Conservation (phyloP, 2,797 vertebrate genomes). For the Chiroxiphia lanceolata region DNA sequence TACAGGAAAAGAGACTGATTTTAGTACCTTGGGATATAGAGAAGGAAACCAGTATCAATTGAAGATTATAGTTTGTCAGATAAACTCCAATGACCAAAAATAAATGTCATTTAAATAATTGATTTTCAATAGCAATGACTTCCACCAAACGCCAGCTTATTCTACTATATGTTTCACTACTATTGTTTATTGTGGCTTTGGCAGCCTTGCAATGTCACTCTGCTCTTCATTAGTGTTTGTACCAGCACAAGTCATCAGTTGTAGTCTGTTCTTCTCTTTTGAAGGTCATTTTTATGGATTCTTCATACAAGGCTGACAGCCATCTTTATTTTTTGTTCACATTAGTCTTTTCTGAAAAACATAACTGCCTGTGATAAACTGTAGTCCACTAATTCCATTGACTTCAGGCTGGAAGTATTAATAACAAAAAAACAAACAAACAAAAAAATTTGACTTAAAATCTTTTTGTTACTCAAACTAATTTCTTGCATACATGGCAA, state of each 20-base stretch:
- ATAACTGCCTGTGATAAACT: neutral
- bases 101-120: neutral
- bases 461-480: neutral
- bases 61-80: neutral
- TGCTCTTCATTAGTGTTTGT: neutral
- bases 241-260: neutral
- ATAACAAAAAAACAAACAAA: neutral
- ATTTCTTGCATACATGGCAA: neutral
- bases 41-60: neutral
- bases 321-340: neutral
- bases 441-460: neutral
- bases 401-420: neutral
- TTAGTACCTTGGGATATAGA: neutral
- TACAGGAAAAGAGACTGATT: neutral
- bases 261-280: neutral
- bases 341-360: neutral
- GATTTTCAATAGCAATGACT: neutral
- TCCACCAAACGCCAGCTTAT: neutral
- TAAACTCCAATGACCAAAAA: neutral
- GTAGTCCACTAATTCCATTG: neutral
- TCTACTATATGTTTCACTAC: neutral
- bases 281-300: neutral
- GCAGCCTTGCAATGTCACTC: neutral
- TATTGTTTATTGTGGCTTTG: neutral
- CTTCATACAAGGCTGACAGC: neutral